Conservation (phyloP, 2,797 vertebrate genomes). For the Manis javanica region DNA sequence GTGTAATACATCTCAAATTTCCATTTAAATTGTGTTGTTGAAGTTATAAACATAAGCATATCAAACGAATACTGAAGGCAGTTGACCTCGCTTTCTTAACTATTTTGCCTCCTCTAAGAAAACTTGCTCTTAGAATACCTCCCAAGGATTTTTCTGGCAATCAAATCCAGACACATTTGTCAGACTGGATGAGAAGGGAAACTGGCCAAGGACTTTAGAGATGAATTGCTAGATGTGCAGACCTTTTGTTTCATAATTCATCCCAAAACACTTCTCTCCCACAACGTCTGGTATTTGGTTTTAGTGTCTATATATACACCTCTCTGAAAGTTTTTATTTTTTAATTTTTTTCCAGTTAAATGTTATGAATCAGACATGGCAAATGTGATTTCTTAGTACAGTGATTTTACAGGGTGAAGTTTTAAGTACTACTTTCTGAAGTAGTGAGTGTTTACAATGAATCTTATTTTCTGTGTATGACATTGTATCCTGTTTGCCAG, state of each 20-base stretch:
- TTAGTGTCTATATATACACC: neutral
- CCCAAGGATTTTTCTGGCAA: constrained; percentile 53
- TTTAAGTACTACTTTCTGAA: neutral
- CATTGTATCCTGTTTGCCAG: neutral
- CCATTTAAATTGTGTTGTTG: constrained; percentile 50
- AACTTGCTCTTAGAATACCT: constrained; percentile 64
- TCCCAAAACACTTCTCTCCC: neutral
- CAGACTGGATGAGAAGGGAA: constrained; percentile 30
- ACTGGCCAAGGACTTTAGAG: constrained; percentile 50
- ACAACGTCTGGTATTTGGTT: neutral
- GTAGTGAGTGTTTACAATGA: neutral
- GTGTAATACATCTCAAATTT: constrained; percentile 48
- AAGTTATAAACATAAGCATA: constrained; percentile 62
- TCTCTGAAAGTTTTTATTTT: neutral
- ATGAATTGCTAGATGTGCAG: neutral
- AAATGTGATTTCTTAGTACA: neutral
- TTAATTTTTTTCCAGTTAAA: neutral
- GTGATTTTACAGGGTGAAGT: neutral
- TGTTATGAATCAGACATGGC: neutral
- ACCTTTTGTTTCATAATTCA: constrained; percentile 12
- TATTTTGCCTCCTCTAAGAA: constrained; percentile 55
- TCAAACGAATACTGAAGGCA: constrained; percentile 9
- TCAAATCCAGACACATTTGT: constrained; percentile 64
- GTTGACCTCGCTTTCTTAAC: neutral
- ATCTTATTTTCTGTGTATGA: neutral